Evolutionary conservation across 2,797 vertebrate genomes (phyloP), one percentile per base, ranked within the genome.

Genomic region (Scleropages formosus): DNA sequence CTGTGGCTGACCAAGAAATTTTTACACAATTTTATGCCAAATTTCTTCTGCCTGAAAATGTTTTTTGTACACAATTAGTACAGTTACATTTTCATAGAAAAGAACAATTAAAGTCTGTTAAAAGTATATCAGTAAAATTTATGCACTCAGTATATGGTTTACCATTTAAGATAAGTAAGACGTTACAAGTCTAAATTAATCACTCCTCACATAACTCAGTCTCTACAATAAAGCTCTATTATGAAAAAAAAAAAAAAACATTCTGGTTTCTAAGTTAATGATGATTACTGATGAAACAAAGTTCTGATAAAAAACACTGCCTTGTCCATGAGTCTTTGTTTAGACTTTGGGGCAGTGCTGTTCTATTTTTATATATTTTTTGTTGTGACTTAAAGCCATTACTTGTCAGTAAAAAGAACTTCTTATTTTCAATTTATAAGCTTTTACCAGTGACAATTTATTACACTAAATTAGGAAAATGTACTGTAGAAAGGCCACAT

Each of bases 121-220:
- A n/a, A n/a, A n/a, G n/a, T 68, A 22, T 49, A 18, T 15, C 56
- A 71, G 58, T 80, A 79, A 79, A 80, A 79, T 66, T 74, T 76
- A 46, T 82, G 73, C 77, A 70, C 20, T 18, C 44, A n/a, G 61
- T 67, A 53, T 67, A 56, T 59, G 7, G 69, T 65, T 73, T 61
- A 24, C 15, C 53, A 44, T 46, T 73, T 13, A 47, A 44, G 47
- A 61, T 60, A 20, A 61, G 71, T 24, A 46, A 16, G 26, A 49
- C 58, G 53, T 58, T 24, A 71, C 49, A 16, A 71, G 69, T 49
- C 24, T 58, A 31, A 27, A 56, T 70, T 49, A 70, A 53, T 9
- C 9, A 9, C 9, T 15, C 49, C 53, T 9, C 49, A 53, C 53
- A 16, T 53, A 0, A 53, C 53, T 53, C 16, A 58, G 13, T 58